phyloP scores from a whole-genome alignment of 1,140 invertebrate genomes.

The Heliconius eleuchia region DNA sequence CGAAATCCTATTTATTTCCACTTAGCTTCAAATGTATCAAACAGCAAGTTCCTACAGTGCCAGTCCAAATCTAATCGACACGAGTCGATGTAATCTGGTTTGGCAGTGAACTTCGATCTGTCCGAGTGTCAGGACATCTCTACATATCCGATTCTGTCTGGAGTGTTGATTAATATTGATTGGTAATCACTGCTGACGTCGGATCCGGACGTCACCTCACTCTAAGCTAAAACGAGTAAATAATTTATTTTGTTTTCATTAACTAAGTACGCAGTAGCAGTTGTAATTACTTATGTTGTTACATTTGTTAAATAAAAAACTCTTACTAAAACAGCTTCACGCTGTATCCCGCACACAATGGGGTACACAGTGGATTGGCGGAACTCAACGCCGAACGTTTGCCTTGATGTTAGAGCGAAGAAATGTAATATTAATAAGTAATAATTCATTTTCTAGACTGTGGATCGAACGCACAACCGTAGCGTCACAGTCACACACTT shows the following conservation, averaged over 20 bases:
- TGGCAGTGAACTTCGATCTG: background rate
- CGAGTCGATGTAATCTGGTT: slow-evolving; percentile 2
- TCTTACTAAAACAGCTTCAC: no score
- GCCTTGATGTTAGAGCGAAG: no score
- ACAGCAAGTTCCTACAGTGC: background rate
- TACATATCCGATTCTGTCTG: background rate
- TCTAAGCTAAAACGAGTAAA: background rate
- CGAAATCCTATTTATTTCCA: background rate
- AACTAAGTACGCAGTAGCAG: background rate
- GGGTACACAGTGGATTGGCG: no score
- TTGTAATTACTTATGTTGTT: no score
- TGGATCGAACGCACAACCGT: no score
- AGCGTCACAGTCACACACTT: no score
- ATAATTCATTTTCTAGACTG: no score
- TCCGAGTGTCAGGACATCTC: background rate
- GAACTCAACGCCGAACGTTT: no score
- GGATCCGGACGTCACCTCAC: background rate
- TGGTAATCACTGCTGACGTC: slow-evolving; percentile 2
- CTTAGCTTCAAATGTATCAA: background rate
- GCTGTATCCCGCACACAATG: no score
- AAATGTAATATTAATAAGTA: no score
- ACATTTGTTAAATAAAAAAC: no score
- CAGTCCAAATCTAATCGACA: background rate
- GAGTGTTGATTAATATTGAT: slow-evolving; percentile 13
- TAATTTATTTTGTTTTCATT: background rate